Evolutionary conservation across 2,797 vertebrate species (phyloP), one percentile per base, ranked within the genome.

Genomic region (Syncerus caffer): DNA sequence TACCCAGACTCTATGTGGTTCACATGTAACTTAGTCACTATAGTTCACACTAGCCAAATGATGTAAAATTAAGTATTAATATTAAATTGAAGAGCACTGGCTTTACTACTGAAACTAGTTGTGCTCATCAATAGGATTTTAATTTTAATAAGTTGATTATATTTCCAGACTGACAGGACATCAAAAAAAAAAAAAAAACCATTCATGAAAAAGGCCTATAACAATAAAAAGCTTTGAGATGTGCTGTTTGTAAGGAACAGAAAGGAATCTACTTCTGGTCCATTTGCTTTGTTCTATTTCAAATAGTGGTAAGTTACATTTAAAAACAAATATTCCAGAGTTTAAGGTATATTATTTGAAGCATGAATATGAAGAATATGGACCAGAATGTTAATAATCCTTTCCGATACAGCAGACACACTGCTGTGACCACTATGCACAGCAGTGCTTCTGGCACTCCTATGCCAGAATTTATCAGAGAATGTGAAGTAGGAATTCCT

Each of bases 311-410:
- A 90, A 83, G n/a, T 34, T 92, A 71, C 4, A 57, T 60, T 97
- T 95, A 89, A 95, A 17, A 83, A 95, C 31, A 93, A 84, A 58
- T 79, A 91, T 64, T 60, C n/a, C 55, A 55, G 88, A 2, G 0
- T 85, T 85, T 79, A 85, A 96, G 2, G 1, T 76, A 45, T 64
- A 86, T 38, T 58, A 57, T 93, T 89, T 92, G 38, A 71, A 96
- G 95, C 34, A 42, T 97, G 29, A 97, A 42, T 62, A 80, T 17
- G 78, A 95, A 98, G 97, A 98, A 90, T 6, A 38, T 1, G 57
- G 51, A 47, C 82, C 94, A 9, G 2, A 38, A 45, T 55, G 67
- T 88, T 95, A 96, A 95, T 0, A 58, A 84, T 19, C 16, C 47
- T 96, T 91, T 62, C 62, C 21, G 19, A 57, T 23, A 62, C 14